Percentiles rank a stretch among this genome's conserved stretches.
Conservation (phyloP, 2,797 vertebrate species). For the Oreochromis grahami region DNA sequence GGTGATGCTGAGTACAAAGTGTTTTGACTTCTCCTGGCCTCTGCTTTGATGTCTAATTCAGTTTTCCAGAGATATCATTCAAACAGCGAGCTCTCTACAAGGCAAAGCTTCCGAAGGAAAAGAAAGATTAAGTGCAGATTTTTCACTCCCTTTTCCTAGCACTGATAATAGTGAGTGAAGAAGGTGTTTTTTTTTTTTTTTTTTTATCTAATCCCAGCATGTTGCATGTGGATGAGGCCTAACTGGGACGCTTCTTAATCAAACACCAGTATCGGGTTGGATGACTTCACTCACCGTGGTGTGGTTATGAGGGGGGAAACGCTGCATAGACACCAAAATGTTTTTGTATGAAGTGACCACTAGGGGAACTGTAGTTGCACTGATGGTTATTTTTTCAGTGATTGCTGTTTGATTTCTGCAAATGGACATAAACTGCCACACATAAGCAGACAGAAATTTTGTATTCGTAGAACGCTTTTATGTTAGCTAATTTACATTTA, state of each 20-base stretch:
- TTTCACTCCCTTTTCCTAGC: background rate
- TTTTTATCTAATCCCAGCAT: background rate
- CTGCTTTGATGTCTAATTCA: background rate
- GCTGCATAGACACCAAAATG: background rate
- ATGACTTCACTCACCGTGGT: background rate
- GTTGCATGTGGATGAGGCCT: background rate
- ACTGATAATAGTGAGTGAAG: background rate
- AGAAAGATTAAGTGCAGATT: background rate
- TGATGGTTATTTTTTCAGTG: background rate
- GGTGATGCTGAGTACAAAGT: background rate
- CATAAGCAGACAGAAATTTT: background rate
- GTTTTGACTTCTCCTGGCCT: background rate
- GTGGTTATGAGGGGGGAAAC: background rate
- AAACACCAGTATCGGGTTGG: background rate
- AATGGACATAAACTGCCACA: background rate
- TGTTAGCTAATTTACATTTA: background rate
- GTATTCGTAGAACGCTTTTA: background rate
- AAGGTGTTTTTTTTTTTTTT: background rate
- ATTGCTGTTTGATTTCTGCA: background rate
- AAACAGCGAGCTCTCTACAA: background rate
- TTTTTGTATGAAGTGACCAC: background rate
- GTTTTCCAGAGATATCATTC: background rate
- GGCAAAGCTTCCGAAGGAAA: background rate
- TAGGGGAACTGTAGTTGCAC: background rate
- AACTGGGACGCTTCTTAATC: background rate